These are phyloP conservation scores for Ricordea florida DNA, from an alignment of 92 coral and sea anemone species.

Conservation along the genomic window DNA sequence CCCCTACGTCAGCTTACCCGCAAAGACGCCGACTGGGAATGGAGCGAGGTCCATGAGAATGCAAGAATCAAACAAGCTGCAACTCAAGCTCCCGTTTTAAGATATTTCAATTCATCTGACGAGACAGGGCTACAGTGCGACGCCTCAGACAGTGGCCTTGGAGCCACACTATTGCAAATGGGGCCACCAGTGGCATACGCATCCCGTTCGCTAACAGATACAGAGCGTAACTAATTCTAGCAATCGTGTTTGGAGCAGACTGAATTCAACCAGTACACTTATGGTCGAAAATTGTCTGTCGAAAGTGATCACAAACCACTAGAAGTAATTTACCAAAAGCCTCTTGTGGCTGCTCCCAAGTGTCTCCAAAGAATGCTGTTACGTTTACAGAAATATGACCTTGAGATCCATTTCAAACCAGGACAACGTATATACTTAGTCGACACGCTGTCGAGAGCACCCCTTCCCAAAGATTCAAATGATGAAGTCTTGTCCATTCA, in stretches of 20 bases:
- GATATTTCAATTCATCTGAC: conserved; percentile 1
- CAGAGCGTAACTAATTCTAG: conserved; percentile 11
- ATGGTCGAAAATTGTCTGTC: neutral
- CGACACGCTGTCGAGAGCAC: conserved; percentile 33
- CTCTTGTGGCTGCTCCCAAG: conserved; percentile 44
- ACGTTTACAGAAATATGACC: conserved; percentile 25
- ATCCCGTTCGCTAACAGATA: neutral
- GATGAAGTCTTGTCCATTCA: neutral
- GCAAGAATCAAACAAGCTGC: conserved; percentile 17
- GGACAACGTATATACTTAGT: conserved; percentile 36
- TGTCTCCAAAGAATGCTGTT: conserved; percentile 26
- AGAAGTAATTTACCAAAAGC: conserved; percentile 23
- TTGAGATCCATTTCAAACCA: conserved; percentile 21
- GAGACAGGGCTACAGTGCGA: conserved; percentile 9
- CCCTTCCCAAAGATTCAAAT: neutral
- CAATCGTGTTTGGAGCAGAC: conserved; percentile 3
- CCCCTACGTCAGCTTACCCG: conserved; percentile 4
- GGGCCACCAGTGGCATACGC: conserved; percentile 18
- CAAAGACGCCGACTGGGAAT: neutral
- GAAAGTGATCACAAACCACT: conserved; percentile 34
- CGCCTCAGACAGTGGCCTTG: conserved; percentile 22
- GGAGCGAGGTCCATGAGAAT: conserved; percentile 7
- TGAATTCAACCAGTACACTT: conserved; percentile 48
- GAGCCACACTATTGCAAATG: conserved; percentile 1
- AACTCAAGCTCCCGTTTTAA: neutral